Conservation (phyloP, 2,113 vertebrate species). For the Ranitomeya variabilis region DNA sequence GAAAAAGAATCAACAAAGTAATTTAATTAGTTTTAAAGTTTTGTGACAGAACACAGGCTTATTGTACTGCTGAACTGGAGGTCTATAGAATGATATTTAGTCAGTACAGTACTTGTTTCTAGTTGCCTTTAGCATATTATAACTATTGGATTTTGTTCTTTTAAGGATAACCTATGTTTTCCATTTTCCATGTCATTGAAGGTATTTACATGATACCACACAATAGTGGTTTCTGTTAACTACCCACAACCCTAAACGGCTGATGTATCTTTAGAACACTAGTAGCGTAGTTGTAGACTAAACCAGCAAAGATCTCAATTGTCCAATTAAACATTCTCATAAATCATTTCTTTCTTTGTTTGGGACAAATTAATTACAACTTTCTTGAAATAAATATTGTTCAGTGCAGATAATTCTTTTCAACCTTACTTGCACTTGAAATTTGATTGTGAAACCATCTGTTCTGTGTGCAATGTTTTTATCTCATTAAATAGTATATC, state of each 20-base stretch:
- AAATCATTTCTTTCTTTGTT: background rate
- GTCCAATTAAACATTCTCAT: background rate
- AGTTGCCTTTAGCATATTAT: too few species aligned
- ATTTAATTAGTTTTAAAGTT: too few species aligned
- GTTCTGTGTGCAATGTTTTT: slow-evolving; percentile 22
- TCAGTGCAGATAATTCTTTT: slow-evolving; percentile 13
- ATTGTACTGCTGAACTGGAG: too few species aligned
- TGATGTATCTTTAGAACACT: background rate
- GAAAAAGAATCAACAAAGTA: too few species aligned
- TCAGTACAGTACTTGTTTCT: too few species aligned
- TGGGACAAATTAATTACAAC: background rate
- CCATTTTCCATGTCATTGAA: too few species aligned
- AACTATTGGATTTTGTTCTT: too few species aligned
- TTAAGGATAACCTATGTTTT: too few species aligned
- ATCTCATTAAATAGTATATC: slow-evolving; percentile 6
- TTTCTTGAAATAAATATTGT: slow-evolving; percentile 27
- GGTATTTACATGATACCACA: background rate
- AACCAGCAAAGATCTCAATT: background rate
- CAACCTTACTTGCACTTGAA: slow-evolving; percentile 38
- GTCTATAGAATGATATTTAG: too few species aligned
- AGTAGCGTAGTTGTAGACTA: background rate
- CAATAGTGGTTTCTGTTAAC: background rate
- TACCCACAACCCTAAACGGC: background rate
- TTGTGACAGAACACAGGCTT: too few species aligned
- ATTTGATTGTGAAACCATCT: slow-evolving; percentile 34